Evolutionary conservation across 1,140 invertebrate genomes (phyloP), one percentile per base, ranked within the genome.

Genomic region (Lanistes nyassanus): DNA sequence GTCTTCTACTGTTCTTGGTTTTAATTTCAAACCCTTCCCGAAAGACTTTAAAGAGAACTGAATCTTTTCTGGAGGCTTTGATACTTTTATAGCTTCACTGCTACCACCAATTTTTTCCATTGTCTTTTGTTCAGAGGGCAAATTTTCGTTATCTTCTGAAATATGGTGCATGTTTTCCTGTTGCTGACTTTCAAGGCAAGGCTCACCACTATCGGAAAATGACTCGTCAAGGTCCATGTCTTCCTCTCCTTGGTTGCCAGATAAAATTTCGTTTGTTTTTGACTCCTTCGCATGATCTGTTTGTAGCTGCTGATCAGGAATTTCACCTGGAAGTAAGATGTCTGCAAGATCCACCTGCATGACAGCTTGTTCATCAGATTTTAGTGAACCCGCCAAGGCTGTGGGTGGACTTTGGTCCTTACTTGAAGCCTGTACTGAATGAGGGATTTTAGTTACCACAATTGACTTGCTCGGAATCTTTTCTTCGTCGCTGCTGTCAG

Each of bases 281-380:
- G 53, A 58, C 9, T 62, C 31, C 29, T 72, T n/a, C 5, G 34
- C 56, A n/a, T 58, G 55, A 0, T 21, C 7, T 55, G 23, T 66
- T 47, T 16, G 60, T 66, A 9, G 26, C 36, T 31, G 71, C 9
- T 37, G 39, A n/a, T 16, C 37, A 51, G 62, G 53, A 34, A 34
- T 11, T 75, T 66, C 62, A 19, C 74, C 74, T 26, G 74, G 74
- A 39, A 75, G 36, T 31, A 67, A 36, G 26, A 75, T 51, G 39
- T 75, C 74, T 16, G 47, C 39, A 16, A 75, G n/a, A 31, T 75
- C 74, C 53, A 75, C 53, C 13, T 26, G 23, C 47, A 74, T 26
- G 31, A n/a, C 34, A 29, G 64, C 31, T 31, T 34, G n/a, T 9
- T n/a, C 13, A 31, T 23, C 64, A 31, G 64, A 29, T 34, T 36